Base-by-base conservation (phyloP, 1,140 invertebrate species). In the Bombus sylvicola region DNA sequence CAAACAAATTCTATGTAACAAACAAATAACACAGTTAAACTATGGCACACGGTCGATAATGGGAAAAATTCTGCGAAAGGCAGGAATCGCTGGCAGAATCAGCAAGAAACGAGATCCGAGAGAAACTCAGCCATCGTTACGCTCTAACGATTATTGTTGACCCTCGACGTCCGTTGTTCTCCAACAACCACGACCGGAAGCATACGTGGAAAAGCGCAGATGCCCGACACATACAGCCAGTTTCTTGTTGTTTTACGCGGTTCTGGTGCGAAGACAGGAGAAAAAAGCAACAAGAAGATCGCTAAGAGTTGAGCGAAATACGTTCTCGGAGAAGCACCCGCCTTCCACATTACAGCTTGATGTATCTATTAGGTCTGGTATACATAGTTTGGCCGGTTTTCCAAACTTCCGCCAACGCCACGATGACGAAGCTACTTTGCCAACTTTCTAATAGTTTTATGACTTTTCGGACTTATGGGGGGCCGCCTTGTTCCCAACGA, bases 371-470 rank as follows among this genome's bases (percentile, higher is more conserved):
- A 88, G 81, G 86, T 81, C n/a, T 47, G 81, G 75, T 85, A 9
- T 62, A 62, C 59, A 84, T 57, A 87, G 75, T 81, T 81, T 86
- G 28, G 47, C 77, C 62, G 72, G 66, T 25, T 81, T 68, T 71
- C 73, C 37, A 47, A 89, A 86, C 78, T 89, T 89, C 66, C n/a
- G 43, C 25, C 39, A 81, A 85, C 59, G 73, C 53, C 59, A 41
- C 43, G 22, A 78, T 62, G 78, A 34, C 73, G 47, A 66, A 53
- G 57, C 71, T 73, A 72, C 81, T 85, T 85, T 39, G 62, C 73
- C 59, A 85, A 89, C 88, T 88, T 85, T 69, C 77, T 88, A 88
- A 89, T 86, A 89, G 88, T 88, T 89, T 89, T 85, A 89, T 80
- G 87, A 85, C 87, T 89, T 88, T 82, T 86, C 68, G 18, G 83